These are phyloP conservation scores for Frankliniella fusca DNA, from an alignment of 2,888 invertebrate species.

Conservation along the genomic window DNA sequence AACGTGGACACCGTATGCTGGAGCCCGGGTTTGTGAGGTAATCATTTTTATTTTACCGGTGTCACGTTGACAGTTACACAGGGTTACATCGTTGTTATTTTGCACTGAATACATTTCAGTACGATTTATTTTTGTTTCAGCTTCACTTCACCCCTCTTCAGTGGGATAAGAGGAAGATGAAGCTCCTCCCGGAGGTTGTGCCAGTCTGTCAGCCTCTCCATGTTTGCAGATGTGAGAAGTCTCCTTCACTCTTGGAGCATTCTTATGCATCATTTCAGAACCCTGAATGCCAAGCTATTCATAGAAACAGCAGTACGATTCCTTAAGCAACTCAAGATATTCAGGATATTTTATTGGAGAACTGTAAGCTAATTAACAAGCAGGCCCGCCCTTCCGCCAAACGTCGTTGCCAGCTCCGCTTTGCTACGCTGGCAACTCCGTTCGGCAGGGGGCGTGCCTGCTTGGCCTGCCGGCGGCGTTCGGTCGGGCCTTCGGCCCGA, in stretches of 20 bases:
- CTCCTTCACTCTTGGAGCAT: not conserved
- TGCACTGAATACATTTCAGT: not conserved
- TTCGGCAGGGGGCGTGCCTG: too few species aligned
- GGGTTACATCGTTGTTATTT: not conserved
- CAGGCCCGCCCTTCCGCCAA: too few species aligned
- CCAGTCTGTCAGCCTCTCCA: not conserved
- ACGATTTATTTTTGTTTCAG: not conserved
- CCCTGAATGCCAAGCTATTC: not conserved
- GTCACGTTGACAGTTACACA: not conserved
- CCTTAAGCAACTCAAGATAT: not conserved
- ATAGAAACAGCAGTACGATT: not conserved
- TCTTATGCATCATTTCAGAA: not conserved
- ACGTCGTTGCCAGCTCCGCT: too few species aligned
- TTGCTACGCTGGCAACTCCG: too few species aligned
- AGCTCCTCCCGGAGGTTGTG: not conserved
- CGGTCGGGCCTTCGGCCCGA: too few species aligned
- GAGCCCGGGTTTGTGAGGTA: conserved; percentile 4
- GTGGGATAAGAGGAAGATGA: not conserved
- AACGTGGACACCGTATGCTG: not conserved
- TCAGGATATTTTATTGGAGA: not conserved
- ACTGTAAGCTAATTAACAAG: not conserved
- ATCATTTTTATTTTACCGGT: not conserved
- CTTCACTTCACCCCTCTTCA: not conserved
- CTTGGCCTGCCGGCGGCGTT: too few species aligned
- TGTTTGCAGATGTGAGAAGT: not conserved